Conservation (phyloP, 2,888 invertebrate species). For the Melipona beecheii region DNA sequence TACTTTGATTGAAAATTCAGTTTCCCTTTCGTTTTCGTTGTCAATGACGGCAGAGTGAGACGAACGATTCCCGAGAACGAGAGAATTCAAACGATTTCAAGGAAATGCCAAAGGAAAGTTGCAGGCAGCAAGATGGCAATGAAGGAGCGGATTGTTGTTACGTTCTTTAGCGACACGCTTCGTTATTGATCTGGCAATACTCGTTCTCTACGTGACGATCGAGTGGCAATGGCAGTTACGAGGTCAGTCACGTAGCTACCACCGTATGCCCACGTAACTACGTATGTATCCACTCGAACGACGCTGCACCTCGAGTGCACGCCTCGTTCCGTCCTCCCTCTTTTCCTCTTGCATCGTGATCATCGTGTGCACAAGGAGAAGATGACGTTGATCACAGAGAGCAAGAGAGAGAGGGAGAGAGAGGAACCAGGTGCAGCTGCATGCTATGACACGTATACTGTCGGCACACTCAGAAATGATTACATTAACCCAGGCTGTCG, state of each 20-base stretch:
- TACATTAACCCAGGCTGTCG: constrained; percentile 74
- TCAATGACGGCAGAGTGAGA: background rate
- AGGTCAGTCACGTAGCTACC: constrained; percentile 72
- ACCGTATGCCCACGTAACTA: constrained; percentile 61
- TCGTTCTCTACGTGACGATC: constrained; percentile 62
- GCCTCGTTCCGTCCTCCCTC: constrained; percentile 29
- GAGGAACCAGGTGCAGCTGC: constrained; percentile 61
- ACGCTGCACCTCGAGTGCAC: constrained; percentile 51
- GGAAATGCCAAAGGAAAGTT: background rate
- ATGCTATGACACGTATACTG: constrained; percentile 77
- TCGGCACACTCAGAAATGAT: constrained; percentile 77
- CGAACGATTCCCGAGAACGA: background rate
- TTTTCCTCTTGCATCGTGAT: constrained; percentile 20
- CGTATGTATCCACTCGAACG: constrained; percentile 67
- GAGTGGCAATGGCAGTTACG: constrained; percentile 63
- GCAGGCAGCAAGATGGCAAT: constrained; percentile 11
- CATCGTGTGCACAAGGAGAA: constrained; percentile 63
- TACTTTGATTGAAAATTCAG: too few relatives aligned
- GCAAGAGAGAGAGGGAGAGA: background rate
- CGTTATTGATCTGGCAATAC: constrained; percentile 64
- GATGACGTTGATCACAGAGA: constrained; percentile 73
- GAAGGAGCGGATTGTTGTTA: constrained; percentile 52
- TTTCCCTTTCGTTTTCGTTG: background rate
- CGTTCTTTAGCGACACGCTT: constrained; percentile 59
- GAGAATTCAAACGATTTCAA: background rate